These are phyloP conservation scores for Erpornis zantholeuca DNA, from an alignment of 2,113 vertebrate species.

Conservation along the genomic window DNA sequence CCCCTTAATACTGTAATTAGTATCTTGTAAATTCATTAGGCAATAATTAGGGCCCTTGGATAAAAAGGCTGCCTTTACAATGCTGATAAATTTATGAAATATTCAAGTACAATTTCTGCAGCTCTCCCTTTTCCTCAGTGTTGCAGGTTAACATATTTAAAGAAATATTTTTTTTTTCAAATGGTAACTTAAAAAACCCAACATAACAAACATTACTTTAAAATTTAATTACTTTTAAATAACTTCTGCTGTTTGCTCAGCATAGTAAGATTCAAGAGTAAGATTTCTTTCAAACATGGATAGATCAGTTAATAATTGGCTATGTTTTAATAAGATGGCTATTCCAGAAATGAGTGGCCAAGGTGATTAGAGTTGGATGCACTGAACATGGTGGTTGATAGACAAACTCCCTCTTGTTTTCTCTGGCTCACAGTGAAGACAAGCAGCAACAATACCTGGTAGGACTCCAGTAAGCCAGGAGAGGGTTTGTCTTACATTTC, in stretches of 20 bases:
- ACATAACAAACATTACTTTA: neutral
- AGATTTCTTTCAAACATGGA: neutral
- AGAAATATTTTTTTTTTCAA: constrained; percentile 30
- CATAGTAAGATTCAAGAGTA: neutral
- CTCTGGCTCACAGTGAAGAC: neutral
- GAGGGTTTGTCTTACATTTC: neutral
- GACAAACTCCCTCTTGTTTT: neutral
- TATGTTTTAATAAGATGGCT: neutral
- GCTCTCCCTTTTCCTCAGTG: constrained; percentile 65
- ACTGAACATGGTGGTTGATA: neutral
- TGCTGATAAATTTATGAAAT: neutral
- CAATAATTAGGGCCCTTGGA: neutral
- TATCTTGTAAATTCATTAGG: neutral
- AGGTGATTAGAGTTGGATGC: neutral
- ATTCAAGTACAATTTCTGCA: constrained; percentile 44
- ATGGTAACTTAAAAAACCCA: neutral
- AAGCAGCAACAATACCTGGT: neutral
- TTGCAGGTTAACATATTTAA: constrained; percentile 68
- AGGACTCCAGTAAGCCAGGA: neutral
- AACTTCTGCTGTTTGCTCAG: neutral
- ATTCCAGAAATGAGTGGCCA: constrained; percentile 8
- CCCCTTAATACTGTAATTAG: neutral
- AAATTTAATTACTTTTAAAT: neutral
- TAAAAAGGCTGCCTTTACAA: neutral
- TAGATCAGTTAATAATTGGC: neutral